Percentiles rank a stretch among this genome's conserved stretches.
phyloP scores from a whole-genome alignment of 2,113 vertebrate species.

The Corydoras maculifer region DNA sequence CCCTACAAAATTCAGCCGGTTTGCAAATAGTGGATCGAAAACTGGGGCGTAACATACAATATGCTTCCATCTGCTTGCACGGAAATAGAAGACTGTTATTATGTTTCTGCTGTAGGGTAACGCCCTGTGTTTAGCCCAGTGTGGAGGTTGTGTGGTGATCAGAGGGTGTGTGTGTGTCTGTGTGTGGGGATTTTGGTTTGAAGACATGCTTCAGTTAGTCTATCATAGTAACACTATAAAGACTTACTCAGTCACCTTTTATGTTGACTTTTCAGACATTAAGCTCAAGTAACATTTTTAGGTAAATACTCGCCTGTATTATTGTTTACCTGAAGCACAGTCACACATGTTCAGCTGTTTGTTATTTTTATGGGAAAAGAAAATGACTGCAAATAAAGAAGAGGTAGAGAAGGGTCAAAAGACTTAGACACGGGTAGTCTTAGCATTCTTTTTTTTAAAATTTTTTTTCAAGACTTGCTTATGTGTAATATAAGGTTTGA shows the following conservation, averaged over 20 bases:
- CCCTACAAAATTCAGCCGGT: slow-evolving; percentile 52
- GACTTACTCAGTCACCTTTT: slow-evolving; percentile 4
- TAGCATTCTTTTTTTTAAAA: neutral
- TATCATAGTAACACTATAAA: slow-evolving; percentile 54
- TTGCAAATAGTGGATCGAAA: slow-evolving; percentile 61
- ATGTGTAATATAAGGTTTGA: slow-evolving; percentile 9
- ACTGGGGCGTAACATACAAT: slow-evolving; percentile 52
- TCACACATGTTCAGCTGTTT: neutral
- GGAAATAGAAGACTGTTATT: slow-evolving; percentile 73
- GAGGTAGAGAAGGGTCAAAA: neutral
- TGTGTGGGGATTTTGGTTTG: slow-evolving; percentile 51
- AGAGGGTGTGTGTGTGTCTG: slow-evolving; percentile 57
- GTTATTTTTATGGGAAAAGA: neutral
- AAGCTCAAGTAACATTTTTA: neutral
- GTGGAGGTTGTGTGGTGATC: slow-evolving; percentile 64
- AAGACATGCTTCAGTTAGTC: slow-evolving; percentile 66
- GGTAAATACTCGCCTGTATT: neutral
- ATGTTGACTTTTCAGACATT: neutral
- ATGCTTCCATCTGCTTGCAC: slow-evolving; percentile 65
- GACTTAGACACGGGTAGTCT: slow-evolving; percentile 17
- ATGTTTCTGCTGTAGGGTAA: slow-evolving; percentile 62
- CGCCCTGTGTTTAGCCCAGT: slow-evolving; percentile 70
- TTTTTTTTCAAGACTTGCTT: neutral
- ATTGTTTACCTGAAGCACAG: neutral
- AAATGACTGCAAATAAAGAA: neutral